phyloP scores from a whole-genome alignment of 1,140 invertebrate genomes.

The Kradibia gibbosae region DNA sequence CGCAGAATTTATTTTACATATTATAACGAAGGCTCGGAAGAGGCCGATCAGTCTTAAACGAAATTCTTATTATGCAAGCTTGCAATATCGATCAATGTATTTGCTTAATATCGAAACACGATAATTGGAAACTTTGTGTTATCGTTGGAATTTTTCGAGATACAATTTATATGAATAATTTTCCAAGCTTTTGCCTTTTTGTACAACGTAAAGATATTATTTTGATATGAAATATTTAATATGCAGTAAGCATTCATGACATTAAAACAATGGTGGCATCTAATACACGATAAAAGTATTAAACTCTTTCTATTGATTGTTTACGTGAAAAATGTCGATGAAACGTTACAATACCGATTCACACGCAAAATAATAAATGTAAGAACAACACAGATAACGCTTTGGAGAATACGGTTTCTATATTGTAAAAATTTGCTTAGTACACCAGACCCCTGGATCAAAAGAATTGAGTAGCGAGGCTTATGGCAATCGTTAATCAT shows the following conservation, averaged over 20 bases:
- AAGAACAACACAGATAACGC: too few species aligned
- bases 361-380: too few species aligned
- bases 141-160: background rate
- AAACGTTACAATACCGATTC: too few species aligned
- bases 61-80: slow-evolving; percentile 4
- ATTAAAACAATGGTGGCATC: background rate
- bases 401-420: too few species aligned
- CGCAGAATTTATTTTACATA: background rate
- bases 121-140: background rate
- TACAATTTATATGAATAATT: too few species aligned
- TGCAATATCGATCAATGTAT: background rate
- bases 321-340: background rate
- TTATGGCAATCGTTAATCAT: too few species aligned
- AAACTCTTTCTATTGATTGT: slow-evolving; percentile 2
- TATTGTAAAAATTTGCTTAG: too few species aligned
- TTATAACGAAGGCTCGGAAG: background rate
- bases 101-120: background rate
- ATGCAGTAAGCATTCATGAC: slow-evolving; percentile 19
- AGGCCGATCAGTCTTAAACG: too few species aligned
- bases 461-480: too few species aligned
- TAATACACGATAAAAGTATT: background rate
- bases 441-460: too few species aligned
- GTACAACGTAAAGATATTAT: background rate
- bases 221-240: background rate
- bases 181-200: background rate